Evolutionary conservation across 2,797 vertebrate genomes (phyloP).

Genomic region (Aselliscus stoliczkanus): DNA sequence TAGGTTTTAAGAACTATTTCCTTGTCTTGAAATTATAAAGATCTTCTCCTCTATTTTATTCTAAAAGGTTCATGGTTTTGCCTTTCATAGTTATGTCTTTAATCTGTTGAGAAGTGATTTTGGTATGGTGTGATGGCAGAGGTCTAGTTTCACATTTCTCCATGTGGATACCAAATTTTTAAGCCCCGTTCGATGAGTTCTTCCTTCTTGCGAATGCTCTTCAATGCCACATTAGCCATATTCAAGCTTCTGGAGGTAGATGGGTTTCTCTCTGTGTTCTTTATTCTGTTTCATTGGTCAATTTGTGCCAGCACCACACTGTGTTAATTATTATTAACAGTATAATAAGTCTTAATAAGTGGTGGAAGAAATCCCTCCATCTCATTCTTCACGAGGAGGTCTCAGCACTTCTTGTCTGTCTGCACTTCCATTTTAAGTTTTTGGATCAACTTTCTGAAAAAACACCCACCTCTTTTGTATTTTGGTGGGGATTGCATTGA

Average conservation of each 20-base stretch:
- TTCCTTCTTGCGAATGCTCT: background rate
- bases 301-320: background rate
- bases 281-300: background rate
- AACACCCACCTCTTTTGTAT: background rate
- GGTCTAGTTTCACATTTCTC: background rate
- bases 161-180: background rate
- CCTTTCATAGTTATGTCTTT: background rate
- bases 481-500: background rate
- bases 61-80: background rate
- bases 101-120: background rate
- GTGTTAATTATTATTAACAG: background rate
- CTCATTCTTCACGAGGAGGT: background rate
- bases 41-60: background rate
- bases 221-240: background rate
- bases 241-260: accelerated
- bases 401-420: background rate
- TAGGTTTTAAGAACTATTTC: background rate
- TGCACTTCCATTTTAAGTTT: background rate
- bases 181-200: background rate
- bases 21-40: background rate
- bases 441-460: background rate
- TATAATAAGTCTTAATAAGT: background rate
- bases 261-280: background rate
- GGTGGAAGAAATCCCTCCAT: background rate
- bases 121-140: background rate